Conservation (phyloP, 1,140 invertebrate genomes). For the Zaprionus inermis region DNA sequence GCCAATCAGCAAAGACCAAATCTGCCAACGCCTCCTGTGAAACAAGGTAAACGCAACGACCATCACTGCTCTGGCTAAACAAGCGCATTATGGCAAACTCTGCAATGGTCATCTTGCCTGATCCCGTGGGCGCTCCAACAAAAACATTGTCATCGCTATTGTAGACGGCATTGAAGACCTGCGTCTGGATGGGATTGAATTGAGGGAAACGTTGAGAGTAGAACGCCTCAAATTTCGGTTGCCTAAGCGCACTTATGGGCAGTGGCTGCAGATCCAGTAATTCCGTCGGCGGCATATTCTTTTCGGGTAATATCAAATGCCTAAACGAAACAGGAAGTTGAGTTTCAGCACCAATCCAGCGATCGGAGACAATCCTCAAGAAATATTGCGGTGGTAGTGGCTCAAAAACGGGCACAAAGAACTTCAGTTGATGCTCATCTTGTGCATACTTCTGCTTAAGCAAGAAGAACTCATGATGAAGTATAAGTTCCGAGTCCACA, state of each 20-base stretch:
- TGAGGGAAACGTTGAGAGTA: conserved; percentile 95
- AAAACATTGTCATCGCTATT: conserved; percentile 99
- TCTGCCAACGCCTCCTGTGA: conserved; percentile 96
- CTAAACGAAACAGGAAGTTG: conserved; percentile 98
- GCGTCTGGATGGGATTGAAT: conserved; percentile 99
- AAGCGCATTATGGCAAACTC: conserved; percentile 98
- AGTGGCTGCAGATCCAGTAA: conserved; percentile 98
- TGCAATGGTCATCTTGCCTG: conserved; percentile 98
- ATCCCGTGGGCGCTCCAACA: conserved; percentile 98
- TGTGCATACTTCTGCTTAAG: conserved; percentile 97
- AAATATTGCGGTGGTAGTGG: conserved; percentile 99
- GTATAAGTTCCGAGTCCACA: conserved; percentile 97
- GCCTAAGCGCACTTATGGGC: conserved; percentile 93
- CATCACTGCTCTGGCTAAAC: conserved; percentile 89
- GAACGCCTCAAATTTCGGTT: conserved; percentile 93
- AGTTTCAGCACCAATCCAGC: conserved; percentile 97
- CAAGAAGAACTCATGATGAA: conserved; percentile 99
- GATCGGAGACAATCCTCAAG: conserved; percentile 91
- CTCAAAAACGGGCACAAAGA: conserved; percentile 99
- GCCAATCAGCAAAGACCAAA: conserved; percentile 96
- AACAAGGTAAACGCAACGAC: conserved; percentile 96
- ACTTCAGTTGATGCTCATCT: conserved; percentile 98
- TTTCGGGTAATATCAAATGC: conserved; percentile 98
- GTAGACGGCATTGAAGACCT: conserved; percentile 99
- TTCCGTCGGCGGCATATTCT: conserved; percentile 98